phyloP scores from a whole-genome alignment of 2,888 invertebrate genomes.

The Leptopilina syphax region DNA sequence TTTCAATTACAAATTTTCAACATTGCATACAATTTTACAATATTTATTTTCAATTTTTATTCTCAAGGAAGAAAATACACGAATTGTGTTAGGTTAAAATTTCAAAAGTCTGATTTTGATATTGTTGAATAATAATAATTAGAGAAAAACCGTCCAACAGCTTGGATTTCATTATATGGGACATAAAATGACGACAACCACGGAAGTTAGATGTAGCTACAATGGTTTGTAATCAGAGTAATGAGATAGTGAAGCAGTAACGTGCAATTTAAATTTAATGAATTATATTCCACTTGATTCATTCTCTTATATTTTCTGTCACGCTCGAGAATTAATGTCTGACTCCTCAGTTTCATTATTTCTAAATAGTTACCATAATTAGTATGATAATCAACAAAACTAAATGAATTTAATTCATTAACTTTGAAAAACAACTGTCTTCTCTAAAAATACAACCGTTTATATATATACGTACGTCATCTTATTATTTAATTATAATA shows the following conservation, averaged over 20 bases:
- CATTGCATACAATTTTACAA: background rate
- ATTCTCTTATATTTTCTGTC: background rate
- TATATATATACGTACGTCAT: no score
- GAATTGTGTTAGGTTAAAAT: background rate
- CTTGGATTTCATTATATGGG: background rate
- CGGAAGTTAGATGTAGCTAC: background rate
- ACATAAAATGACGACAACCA: background rate
- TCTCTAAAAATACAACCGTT: no score
- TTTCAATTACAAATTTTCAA: background rate
- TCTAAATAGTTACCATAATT: no score
- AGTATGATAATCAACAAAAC: no score
- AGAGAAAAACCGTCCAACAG: background rate
- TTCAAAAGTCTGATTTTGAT: background rate
- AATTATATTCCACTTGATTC: conserved; percentile 16
- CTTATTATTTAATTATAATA: no score
- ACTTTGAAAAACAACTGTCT: no score
- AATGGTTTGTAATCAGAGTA: conserved; percentile 17
- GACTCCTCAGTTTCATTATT: background rate
- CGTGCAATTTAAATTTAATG: conserved; percentile 32
- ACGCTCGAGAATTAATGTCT: background rate
- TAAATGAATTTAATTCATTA: no score
- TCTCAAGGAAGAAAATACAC: background rate
- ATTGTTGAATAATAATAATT: background rate
- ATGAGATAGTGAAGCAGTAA: conserved; percentile 9
- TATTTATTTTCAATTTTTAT: background rate